Percentiles rank a stretch among this genome's conserved stretches.
These are phyloP conservation scores for Cepaea hortensis DNA, from an alignment of 2,888 invertebrate species.

Conservation along the genomic window DNA sequence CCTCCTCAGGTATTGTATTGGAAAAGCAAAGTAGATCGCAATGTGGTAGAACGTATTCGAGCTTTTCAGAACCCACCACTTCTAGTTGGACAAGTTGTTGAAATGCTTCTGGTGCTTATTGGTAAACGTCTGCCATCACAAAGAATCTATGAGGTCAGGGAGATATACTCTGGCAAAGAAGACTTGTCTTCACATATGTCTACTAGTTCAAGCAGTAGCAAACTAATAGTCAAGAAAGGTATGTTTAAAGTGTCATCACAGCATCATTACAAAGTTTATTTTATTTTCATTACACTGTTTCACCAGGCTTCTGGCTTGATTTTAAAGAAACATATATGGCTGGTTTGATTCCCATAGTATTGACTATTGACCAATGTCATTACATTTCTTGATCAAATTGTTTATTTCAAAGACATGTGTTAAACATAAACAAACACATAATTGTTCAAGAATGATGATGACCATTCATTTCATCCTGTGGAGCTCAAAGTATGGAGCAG, in stretches of 20 bases:
- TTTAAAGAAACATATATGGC: too few species aligned
- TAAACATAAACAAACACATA: too few species aligned
- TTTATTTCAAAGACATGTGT: too few species aligned
- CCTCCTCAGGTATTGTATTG: conserved; percentile 70
- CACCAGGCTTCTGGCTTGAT: too few species aligned
- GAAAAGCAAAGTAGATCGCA: conserved; percentile 73
- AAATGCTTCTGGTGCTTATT: conserved; percentile 76
- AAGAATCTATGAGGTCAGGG: conserved; percentile 59
- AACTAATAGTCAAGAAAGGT: conserved; percentile 60
- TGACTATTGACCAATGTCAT: too few species aligned
- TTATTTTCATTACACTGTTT: neutral
- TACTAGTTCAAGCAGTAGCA: conserved; percentile 72
- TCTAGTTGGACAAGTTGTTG: conserved; percentile 75
- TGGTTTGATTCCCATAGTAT: too few species aligned
- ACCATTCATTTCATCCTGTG: too few species aligned
- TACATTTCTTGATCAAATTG: too few species aligned
- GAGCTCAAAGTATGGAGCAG: too few species aligned
- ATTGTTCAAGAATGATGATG: too few species aligned
- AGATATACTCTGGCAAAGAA: conserved; percentile 59
- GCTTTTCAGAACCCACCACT: conserved; percentile 74
- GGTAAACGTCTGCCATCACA: conserved; percentile 72
- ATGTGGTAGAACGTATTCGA: conserved; percentile 73
- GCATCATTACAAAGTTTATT: neutral
- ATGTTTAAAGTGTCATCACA: conserved; percentile 1
- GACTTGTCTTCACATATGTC: conserved; percentile 72